A percentile compares a stretch with the other conserved stretches of the same genome.
Evolutionary conservation across 2,797 vertebrate genomes (phyloP).

Genomic region (Macropodus opercularis): DNA sequence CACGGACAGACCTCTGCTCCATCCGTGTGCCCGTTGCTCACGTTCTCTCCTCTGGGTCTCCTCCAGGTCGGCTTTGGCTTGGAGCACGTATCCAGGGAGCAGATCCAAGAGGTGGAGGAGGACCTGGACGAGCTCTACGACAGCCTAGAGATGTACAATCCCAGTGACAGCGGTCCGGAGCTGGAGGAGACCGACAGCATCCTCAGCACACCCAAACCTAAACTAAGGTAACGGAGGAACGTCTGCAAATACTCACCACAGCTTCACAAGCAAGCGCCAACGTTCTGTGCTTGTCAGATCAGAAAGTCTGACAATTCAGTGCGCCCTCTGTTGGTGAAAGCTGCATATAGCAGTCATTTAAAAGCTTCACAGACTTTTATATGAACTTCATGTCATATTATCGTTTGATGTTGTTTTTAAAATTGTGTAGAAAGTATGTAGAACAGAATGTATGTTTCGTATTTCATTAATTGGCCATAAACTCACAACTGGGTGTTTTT

Average conservation of each 20-base stretch:
- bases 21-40: background rate
- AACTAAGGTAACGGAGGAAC: constrained; percentile 50
- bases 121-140: constrained; percentile 96
- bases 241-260: background rate
- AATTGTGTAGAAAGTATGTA: no score
- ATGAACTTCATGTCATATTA: no score
- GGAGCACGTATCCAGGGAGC: constrained; percentile 90
- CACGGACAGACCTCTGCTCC: background rate
- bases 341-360: constrained; percentile 9
- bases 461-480: no score
- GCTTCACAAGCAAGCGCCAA: background rate
- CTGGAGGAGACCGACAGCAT: constrained; percentile 97
- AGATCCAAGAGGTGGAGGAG: constrained; percentile 96
- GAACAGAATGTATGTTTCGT: no score
- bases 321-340: constrained; percentile 61
- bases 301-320: constrained; percentile 1
- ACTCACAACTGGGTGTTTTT: no score
- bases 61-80: constrained; percentile 88
- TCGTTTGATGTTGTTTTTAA: no score
- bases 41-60: background rate
- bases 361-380: no score
- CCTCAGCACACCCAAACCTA: constrained; percentile 96
- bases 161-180: constrained; percentile 96
- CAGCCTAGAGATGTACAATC: constrained; percentile 97
- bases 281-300: background rate